Conservation (phyloP, 2,113 vertebrate genomes). For the Panurus biarmicus region DNA sequence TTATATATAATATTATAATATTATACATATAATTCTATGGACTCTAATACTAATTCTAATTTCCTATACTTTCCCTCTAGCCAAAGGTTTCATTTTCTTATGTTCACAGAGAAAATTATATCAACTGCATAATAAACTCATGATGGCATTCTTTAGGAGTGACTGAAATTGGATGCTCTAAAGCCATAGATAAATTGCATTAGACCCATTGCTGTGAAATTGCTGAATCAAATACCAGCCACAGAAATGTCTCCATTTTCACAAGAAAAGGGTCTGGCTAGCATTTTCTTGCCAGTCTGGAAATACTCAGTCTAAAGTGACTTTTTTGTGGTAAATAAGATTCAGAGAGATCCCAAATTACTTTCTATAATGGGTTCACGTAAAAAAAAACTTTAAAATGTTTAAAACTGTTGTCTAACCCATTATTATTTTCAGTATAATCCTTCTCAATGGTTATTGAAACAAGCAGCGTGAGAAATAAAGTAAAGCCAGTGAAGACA, state of each 20-base stretch:
- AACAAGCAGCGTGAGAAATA: neutral
- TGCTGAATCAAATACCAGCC: neutral
- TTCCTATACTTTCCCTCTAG: neutral
- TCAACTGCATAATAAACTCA: neutral
- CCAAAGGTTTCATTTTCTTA: neutral
- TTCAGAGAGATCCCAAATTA: neutral
- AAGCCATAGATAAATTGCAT: neutral
- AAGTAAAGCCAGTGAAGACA: neutral
- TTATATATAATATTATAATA: too few species aligned
- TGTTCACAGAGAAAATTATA: neutral
- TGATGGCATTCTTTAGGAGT: neutral
- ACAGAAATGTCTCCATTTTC: constrained; percentile 1
- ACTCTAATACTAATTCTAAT: neutral
- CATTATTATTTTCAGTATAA: neutral
- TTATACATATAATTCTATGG: neutral
- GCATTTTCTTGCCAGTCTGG: neutral
- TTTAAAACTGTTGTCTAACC: neutral
- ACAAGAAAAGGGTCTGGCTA: neutral
- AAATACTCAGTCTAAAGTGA: neutral
- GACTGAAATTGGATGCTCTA: neutral
- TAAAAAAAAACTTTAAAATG: neutral
- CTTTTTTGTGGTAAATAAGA: neutral
- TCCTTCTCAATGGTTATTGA: neutral
- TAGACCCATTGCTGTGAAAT: constrained; percentile 1
- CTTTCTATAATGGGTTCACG: neutral